Base-by-base conservation (phyloP, 2,113 vertebrate species). In the Piaya cayana region DNA sequence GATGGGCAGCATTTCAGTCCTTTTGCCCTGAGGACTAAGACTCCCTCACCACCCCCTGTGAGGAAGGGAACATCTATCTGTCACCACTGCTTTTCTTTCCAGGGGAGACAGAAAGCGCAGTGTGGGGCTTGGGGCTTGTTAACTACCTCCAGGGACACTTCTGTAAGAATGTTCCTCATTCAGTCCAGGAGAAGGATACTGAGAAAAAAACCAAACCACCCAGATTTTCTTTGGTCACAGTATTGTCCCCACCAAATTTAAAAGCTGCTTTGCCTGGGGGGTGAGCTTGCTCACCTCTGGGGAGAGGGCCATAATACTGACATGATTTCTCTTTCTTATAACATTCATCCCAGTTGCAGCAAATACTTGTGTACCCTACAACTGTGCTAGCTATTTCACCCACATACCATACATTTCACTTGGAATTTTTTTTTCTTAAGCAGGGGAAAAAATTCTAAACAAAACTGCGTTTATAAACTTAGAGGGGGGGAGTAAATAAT, bases 401-500 rank as follows among this genome's bases (percentile, higher is more conserved):
- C 2, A 1, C 39, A 88, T 84, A 88, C 53, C 60, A 34, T 43
- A 77, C 45, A 29, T 86, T 95, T 80, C 52, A 50, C n/a, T 87
- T 2, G 16, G 83, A 65, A 79, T n/a, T 53, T 52, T 67, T 97
- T 68, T 62, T 47, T 45, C 12, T 67, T 26, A 19, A 56, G 29
- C n/a, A 5, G 5, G 6, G 55, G 20, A 62, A 71, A 65, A 68
- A 18, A 68, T 71, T 86, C 67, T 67, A 89, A 94, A 97, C 93
- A 97, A 90, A 87, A 96, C 1, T 0, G 62, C 93, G 83, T 87
- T 95, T 97, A 95, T 97, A 94, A 96, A 96, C 67, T 50, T 81
- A 30, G 37, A 9, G 72, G 42, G 45, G 29, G 11, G n/a, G 55
- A 36, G 92, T 80, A 8, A 11, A 82, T 92, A 95, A 93, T 97